These are phyloP conservation scores for Drosophila teissieri DNA, from an alignment of 1,140 invertebrate genomes.

Conservation along the genomic window DNA sequence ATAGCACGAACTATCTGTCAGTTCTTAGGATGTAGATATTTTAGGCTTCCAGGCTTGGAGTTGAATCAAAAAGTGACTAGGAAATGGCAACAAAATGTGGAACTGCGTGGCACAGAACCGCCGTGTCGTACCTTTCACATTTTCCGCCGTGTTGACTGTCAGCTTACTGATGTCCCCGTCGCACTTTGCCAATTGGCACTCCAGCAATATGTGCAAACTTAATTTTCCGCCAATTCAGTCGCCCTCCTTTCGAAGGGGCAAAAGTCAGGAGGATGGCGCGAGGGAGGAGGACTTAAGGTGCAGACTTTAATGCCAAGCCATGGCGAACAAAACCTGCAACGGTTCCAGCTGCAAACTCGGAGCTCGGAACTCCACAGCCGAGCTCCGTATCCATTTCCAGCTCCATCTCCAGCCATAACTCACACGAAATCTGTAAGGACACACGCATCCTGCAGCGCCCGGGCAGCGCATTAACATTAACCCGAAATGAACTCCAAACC, in stretches of 20 bases:
- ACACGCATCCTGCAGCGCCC: slow-evolving; percentile 60
- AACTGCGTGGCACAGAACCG: too few species aligned
- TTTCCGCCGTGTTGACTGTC: slow-evolving; percentile 48
- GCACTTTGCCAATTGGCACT: slow-evolving; percentile 39
- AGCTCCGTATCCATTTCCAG: background rate
- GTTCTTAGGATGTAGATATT: too few species aligned
- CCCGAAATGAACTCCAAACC: slow-evolving; percentile 67
- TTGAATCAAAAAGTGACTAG: too few species aligned
- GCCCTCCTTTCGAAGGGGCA: slow-evolving; percentile 3
- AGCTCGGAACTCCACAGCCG: background rate
- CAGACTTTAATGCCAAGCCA: slow-evolving; percentile 23
- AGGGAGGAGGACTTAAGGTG: slow-evolving; percentile 3
- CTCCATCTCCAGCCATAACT: slow-evolving; percentile 61
- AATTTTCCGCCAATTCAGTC: slow-evolving; percentile 72
- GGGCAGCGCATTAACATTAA: slow-evolving; percentile 62
- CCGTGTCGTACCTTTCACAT: slow-evolving; percentile 37
- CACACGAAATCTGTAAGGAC: slow-evolving; percentile 78
- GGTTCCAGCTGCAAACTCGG: background rate
- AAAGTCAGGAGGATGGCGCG: background rate
- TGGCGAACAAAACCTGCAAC: slow-evolving; percentile 16
- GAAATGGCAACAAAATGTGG: too few species aligned
- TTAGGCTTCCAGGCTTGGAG: too few species aligned
- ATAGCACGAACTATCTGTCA: too few species aligned
- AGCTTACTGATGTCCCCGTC: slow-evolving; percentile 37
- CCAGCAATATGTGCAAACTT: slow-evolving; percentile 74